Conservation (phyloP, 2,888 invertebrate species). For the Acanthopleura granulata region DNA sequence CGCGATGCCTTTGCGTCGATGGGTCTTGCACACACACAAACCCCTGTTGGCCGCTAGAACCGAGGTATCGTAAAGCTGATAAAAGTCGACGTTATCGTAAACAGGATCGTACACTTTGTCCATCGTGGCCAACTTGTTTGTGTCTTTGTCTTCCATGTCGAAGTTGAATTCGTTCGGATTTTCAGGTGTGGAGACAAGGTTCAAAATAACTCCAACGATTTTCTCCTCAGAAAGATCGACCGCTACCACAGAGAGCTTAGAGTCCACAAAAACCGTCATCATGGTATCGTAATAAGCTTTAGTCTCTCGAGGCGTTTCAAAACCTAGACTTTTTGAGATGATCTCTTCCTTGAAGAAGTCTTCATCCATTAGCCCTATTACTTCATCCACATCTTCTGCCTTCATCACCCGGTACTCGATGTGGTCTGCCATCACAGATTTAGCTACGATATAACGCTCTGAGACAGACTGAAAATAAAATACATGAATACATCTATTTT, state of each 20-base stretch:
- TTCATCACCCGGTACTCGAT: background rate
- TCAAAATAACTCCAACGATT: background rate
- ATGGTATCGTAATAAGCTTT: background rate
- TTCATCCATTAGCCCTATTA: background rate
- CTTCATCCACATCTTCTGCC: background rate
- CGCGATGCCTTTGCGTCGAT: background rate
- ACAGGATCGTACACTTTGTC: conserved; percentile 14
- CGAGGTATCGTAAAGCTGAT: background rate
- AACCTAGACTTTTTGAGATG: background rate
- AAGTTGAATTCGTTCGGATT: background rate
- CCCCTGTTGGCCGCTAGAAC: background rate
- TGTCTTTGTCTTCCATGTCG: background rate
- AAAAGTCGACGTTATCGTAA: background rate
- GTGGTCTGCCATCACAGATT: too few species aligned
- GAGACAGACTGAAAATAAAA: too few species aligned
- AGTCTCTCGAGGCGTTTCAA: conserved; percentile 5
- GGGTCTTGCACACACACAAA: background rate
- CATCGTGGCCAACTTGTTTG: background rate
- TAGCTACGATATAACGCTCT: too few species aligned
- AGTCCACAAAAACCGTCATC: background rate
- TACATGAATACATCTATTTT: too few species aligned
- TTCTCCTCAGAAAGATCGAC: background rate
- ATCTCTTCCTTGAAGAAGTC: conserved; percentile 8
- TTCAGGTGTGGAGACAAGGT: background rate
- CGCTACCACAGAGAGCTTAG: background rate